Evolutionary conservation across 2,113 vertebrate genomes (phyloP).

Genomic region (Myrmophylax atrothorax): DNA sequence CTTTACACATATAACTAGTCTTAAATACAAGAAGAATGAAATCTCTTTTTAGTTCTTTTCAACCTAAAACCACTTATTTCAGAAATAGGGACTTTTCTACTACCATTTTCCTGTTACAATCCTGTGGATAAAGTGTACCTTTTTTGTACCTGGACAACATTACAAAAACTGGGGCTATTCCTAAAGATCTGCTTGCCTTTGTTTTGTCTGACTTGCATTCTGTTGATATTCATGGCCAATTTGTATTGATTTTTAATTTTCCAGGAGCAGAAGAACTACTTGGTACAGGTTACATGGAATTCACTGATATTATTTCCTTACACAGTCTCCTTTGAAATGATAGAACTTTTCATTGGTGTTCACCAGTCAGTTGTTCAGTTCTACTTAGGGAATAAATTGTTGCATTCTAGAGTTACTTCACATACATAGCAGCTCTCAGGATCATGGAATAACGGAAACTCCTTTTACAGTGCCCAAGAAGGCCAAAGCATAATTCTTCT

Average conservation of each 20-base stretch:
- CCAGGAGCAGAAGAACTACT: background rate
- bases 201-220: background rate
- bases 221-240: background rate
- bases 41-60: background rate
- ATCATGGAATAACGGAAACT: background rate
- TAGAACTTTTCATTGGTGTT: background rate
- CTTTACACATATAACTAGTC: background rate
- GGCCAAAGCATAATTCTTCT: background rate
- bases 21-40: background rate
- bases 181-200: background rate
- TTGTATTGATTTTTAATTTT: background rate
- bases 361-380: background rate
- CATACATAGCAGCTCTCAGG: background rate
- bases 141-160: background rate
- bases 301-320: background rate
- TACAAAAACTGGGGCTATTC: background rate
- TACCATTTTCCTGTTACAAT: background rate
- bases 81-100: background rate
- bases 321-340: background rate
- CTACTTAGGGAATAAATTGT: background rate
- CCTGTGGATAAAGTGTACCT: background rate
- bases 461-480: background rate
- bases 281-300: background rate
- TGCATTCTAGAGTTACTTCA: background rate
- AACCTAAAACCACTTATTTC: background rate